Base-by-base conservation (phyloP, 2,113 vertebrate genomes). In the Lophura nycthemera region DNA sequence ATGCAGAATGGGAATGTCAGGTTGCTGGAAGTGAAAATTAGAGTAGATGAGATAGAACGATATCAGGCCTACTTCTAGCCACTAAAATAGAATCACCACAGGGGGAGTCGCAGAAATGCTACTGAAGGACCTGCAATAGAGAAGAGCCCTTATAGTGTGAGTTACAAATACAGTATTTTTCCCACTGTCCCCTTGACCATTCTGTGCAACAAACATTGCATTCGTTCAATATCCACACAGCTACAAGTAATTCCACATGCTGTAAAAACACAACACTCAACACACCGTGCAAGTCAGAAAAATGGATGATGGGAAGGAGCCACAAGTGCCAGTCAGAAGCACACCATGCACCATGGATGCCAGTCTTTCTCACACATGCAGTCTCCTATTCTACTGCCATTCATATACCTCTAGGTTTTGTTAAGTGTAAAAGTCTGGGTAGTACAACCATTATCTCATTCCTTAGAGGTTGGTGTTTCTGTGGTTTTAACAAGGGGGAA, bases 221-320 rank as follows among this genome's bases (percentile, higher is more conserved):
- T 83, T 80, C 61, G 81, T 93, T 83, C 92, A 38, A 36, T 29
- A 78, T 96, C 76, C 94, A 82, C 95, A 85, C 95, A 83, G 83
- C 86, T 80, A 94, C 81, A 50, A 89, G 76, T 54, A 90, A 94
- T 82, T 92, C 83, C 91, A 90, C 97, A 98, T 97, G 97, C 97
- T 92, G 79, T 90, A 96, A 92, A 67, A 96, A 96, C 83, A 95
- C 90, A 93, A 96, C 92, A 90, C 95, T 72, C 91, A 13, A 96
- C 96, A 96, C 96, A 81, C 96, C 94, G 29, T 95, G 96, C 93
- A 95, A 94, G 82, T 94, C 91, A 77, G 86, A 88, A 73, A 63
- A 72, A 93, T n/a, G 86, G 80, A 80, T 42, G 79, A 57, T 19
- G 88, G 91, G 48, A 38, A 88, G 92, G 87, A 95, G 90, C 60